phyloP scores from a whole-genome alignment of 2,888 invertebrate species.

The Vannuccia rotundouncinata region DNA sequence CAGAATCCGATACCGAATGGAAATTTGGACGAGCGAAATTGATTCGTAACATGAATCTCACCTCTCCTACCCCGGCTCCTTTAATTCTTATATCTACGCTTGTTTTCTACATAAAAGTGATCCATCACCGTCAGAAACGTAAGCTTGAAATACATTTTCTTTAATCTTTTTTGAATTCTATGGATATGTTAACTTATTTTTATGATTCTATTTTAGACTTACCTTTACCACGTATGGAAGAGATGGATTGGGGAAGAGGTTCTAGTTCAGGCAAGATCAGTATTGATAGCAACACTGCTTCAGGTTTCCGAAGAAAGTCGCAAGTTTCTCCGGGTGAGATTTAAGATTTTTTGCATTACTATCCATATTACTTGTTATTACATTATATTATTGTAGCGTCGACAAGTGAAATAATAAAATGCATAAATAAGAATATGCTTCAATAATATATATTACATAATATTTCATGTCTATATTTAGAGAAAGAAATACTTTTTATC shows the following conservation, averaged over 20 bases:
- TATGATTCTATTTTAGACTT: background rate
- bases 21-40: conserved; percentile 96
- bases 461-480: background rate
- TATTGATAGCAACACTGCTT: background rate
- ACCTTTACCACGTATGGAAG: background rate
- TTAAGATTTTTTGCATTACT: background rate
- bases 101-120: conserved; percentile 50
- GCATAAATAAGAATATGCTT: background rate
- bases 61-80: conserved; percentile 92
- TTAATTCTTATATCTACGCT: conserved; percentile 82
- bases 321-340: background rate
- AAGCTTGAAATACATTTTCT: background rate
- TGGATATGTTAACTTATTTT: background rate
- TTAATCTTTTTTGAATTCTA: background rate
- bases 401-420: too few species aligned
- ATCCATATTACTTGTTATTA: background rate
- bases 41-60: conserved; percentile 93
- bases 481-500: background rate
- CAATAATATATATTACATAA: background rate
- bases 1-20: conserved; percentile 99
- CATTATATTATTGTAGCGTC: too few species aligned
- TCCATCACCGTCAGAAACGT: conserved; percentile 40
- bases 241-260: background rate
- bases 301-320: conserved; percentile 9
- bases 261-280: background rate